These are phyloP conservation scores for Diloba caeruleocephala DNA, from an alignment of 2,888 invertebrate genomes.

Conservation along the genomic window DNA sequence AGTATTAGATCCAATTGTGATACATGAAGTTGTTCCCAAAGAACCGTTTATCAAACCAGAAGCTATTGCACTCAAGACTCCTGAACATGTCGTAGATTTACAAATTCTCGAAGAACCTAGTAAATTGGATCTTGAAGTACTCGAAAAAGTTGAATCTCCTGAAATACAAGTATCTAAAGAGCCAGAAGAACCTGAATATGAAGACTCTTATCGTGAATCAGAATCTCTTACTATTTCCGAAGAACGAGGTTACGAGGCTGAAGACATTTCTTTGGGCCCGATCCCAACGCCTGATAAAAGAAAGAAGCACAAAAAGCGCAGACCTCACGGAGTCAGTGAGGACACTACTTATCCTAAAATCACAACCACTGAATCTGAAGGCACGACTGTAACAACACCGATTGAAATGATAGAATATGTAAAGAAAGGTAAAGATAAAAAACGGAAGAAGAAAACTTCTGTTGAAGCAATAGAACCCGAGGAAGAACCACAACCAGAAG, in stretches of 20 bases:
- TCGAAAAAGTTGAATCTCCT: constrained; percentile 7
- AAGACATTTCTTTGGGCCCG: constrained; percentile 88
- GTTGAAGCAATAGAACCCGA: constrained; percentile 59
- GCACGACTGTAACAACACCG: constrained; percentile 69
- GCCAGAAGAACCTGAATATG: constrained; percentile 14
- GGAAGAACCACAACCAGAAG: constrained; percentile 43
- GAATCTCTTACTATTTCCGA: constrained; percentile 74
- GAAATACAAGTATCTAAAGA: constrained; percentile 4
- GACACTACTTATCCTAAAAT: constrained; percentile 79
- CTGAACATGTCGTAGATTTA: constrained; percentile 26
- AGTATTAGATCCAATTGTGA: constrained; percentile 17
- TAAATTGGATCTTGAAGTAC: constrained; percentile 58
- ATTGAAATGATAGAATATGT: constrained; percentile 67
- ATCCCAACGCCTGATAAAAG: constrained; percentile 69
- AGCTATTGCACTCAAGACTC: not conserved
- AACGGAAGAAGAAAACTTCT: constrained; percentile 83
- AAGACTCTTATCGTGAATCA: constrained; percentile 81
- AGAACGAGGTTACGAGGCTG: constrained; percentile 93
- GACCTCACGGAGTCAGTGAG: constrained; percentile 75
- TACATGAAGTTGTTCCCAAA: constrained; percentile 9
- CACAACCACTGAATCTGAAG: constrained; percentile 78
- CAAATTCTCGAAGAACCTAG: no score
- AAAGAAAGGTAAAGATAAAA: constrained; percentile 81
- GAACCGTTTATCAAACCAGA: constrained; percentile 38
- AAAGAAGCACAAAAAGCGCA: constrained; percentile 87